Conservation (phyloP, 2,888 invertebrate genomes). For the Apamea epomidion region DNA sequence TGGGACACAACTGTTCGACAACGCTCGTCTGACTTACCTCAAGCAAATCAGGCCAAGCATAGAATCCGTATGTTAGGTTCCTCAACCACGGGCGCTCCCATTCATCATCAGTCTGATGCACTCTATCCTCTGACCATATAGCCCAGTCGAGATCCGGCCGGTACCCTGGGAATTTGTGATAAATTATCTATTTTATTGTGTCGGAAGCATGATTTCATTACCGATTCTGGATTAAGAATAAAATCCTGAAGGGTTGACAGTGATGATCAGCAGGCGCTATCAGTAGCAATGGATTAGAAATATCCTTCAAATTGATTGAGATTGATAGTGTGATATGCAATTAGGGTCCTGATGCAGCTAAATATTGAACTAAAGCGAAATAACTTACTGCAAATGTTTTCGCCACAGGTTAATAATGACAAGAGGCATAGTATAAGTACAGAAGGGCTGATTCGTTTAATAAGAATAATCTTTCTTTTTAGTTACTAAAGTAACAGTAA, state of each 20-base stretch:
- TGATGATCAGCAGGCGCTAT: neutral
- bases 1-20: neutral
- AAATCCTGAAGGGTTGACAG: neutral
- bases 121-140: slow-evolving; percentile 91
- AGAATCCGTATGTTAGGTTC: slow-evolving; percentile 92
- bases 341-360: neutral
- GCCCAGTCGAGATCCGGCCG: slow-evolving; percentile 94
- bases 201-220: neutral
- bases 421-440: neutral
- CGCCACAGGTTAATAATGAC: neutral
- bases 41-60: slow-evolving; percentile 90
- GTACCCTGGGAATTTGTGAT: slow-evolving; percentile 83
- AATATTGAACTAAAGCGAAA: neutral
- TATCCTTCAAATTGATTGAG: neutral
- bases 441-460: neutral
- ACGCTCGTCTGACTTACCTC: slow-evolving; percentile 79
- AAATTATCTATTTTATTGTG: neutral
- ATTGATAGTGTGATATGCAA: neutral
- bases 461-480: neutral
- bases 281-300: neutral
- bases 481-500: neutral
- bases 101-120: slow-evolving; percentile 91
- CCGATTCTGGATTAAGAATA: neutral
- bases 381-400: neutral
- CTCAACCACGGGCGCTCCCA: slow-evolving; percentile 94